Evolutionary conservation across 1,140 invertebrate species (phyloP), one percentile per base, ranked within the genome.

Genomic region (Pristionchus pacificus): DNA sequence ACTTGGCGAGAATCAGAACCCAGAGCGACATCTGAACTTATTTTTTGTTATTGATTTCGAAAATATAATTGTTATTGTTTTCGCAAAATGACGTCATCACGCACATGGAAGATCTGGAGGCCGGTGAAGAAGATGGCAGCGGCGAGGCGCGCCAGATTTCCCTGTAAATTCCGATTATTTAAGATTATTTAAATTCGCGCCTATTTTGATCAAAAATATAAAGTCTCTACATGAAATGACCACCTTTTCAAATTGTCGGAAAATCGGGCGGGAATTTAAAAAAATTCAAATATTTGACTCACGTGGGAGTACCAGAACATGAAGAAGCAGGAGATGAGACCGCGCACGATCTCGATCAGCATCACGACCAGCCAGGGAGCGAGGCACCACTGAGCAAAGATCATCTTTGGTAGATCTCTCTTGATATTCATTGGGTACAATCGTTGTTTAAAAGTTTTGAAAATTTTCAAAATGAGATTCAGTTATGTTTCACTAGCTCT

Each of bases 81-180:
- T 62, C 14, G 65, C 38, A 29, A 15, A 25, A 29, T 58, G 24
- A 31, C n/a, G 32, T 70, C 15, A 28, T 29, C 38, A 79, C 72
- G 72, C 55, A 82, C 81, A 62, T 83, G 81, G 32, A 84, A 77
- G 60, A 82, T 79, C 66, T 83, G 81, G 13, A 83, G 68, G 15
- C 82, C 81, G 13, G 84, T 70, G 71, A 84, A 84, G 77, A 84
- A 84, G 58, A 83, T 83, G 58, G 78, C 81, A 27, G 80, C 77
- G 13, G 81, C 82, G 57, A 83, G 77, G 49, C 81, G 72, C 3
- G 81, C 81, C 65, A 83, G 69, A 72, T 84, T 79, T 24, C 71
- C 38, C 78, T 79, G 66, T 19, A 70, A 79, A 72, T 29, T 28
- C n/a, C 2, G 1, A 25, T 29, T 68, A 19, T 27, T 25, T 58